Percentiles rank a stretch among this genome's conserved stretches.
Conservation (phyloP, 2,113 vertebrate species). For the Arothron firmamentum region DNA sequence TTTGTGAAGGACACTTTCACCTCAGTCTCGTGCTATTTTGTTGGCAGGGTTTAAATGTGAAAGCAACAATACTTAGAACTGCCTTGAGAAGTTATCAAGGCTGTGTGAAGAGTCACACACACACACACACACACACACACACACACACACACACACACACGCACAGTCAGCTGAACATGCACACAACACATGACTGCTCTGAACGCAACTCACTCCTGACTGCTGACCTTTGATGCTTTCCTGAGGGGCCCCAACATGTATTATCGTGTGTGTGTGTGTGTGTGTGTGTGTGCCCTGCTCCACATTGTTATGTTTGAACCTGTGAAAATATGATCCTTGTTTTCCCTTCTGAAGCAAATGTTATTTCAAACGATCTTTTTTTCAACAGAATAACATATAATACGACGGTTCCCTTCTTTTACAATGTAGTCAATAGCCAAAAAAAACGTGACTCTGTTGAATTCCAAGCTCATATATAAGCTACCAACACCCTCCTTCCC, state of each 20-base stretch:
- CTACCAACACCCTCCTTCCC: too few species aligned
- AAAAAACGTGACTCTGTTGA: too few species aligned
- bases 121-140: slow-evolving; percentile 5
- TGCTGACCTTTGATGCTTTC: slow-evolving; percentile 35
- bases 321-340: too few species aligned
- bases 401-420: too few species aligned
- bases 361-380: too few species aligned
- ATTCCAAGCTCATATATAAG: too few species aligned
- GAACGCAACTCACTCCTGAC: slow-evolving; percentile 27
- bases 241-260: slow-evolving; percentile 5
- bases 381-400: too few species aligned
- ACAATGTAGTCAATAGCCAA: too few species aligned
- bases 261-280: slow-evolving; percentile 8
- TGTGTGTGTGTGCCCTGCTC: neutral
- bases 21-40: slow-evolving; percentile 15
- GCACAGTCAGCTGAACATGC: slow-evolving; percentile 2
- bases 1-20: neutral
- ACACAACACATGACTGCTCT: slow-evolving; percentile 41
- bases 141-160: slow-evolving; percentile 9
- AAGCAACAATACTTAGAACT: neutral
- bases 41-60: slow-evolving; percentile 17
- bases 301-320: too few species aligned
- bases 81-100: slow-evolving; percentile 6
- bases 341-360: too few species aligned
- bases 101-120: slow-evolving; percentile 8